These are phyloP conservation scores for Pogonognathellus flavescens DNA, from an alignment of 1,140 invertebrate genomes.

Conservation along the genomic window DNA sequence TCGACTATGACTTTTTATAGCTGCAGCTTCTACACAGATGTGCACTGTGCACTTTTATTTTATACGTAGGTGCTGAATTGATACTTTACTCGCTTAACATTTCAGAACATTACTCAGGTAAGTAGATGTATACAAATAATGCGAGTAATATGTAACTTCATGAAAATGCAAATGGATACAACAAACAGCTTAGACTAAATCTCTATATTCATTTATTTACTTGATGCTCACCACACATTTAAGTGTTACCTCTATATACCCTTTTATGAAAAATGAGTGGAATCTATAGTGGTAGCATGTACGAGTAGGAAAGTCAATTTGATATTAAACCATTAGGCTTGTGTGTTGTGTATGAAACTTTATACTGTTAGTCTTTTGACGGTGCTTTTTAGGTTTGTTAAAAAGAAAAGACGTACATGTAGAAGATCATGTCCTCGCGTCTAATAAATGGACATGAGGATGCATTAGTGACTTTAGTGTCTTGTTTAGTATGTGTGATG, in stretches of 20 bases:
- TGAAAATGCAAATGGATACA: slow-evolving; percentile 36
- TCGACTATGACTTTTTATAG: slow-evolving; percentile 32
- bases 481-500: slow-evolving; percentile 47
- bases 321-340: too few species aligned
- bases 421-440: slow-evolving; percentile 24
- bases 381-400: neutral
- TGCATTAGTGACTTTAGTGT: slow-evolving; percentile 12
- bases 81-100: neutral
- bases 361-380: neutral
- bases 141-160: neutral
- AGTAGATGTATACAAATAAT: neutral
- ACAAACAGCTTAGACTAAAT: slow-evolving; percentile 27
- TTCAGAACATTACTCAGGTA: neutral
- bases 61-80: neutral
- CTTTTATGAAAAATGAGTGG: slow-evolving; percentile 15
- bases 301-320: too few species aligned
- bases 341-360: too few species aligned
- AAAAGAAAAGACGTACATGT: neutral
- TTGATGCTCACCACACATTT: neutral
- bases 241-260: neutral
- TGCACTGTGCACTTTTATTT: neutral
- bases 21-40: neutral
- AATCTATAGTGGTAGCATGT: too few species aligned
- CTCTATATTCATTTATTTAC: slow-evolving; percentile 3
- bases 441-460: slow-evolving; percentile 26